Conservation (phyloP, 2,797 vertebrate species). For the Periophthalmus magnuspinnatus region DNA sequence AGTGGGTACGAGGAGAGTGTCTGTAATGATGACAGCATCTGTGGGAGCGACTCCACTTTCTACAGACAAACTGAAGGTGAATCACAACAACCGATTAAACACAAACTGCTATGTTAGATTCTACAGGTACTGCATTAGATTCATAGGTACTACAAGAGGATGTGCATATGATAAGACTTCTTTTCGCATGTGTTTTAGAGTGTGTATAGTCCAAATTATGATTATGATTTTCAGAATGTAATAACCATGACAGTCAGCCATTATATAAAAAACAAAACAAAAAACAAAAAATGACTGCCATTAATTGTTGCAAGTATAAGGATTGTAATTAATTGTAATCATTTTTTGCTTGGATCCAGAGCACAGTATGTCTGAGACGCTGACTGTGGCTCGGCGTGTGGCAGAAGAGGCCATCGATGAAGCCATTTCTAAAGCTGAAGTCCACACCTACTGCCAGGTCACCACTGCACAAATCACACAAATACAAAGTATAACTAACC, state of each 20-base stretch:
- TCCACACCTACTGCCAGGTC: conserved; percentile 85
- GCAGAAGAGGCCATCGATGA: conserved; percentile 96
- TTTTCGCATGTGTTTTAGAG: too few species aligned
- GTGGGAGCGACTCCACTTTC: conserved; percentile 89
- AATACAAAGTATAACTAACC: not conserved
- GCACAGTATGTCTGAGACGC: conserved; percentile 91
- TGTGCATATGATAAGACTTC: too few species aligned
- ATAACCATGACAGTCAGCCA: too few species aligned
- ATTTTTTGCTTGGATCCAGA: conserved; percentile 71
- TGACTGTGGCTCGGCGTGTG: conserved; percentile 89
- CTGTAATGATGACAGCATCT: conserved; percentile 84
- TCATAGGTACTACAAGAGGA: too few species aligned
- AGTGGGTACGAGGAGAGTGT: conserved; percentile 84
- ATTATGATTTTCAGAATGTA: too few species aligned
- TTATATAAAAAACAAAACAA: too few species aligned
- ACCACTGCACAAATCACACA: conserved; percentile 9
- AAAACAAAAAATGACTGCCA: too few species aligned
- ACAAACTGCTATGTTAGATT: too few species aligned
- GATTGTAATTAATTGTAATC: not conserved
- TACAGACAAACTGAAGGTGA: conserved; percentile 90
- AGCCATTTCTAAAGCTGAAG: conserved; percentile 91
- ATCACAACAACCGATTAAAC: not conserved
- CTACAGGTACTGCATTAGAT: too few species aligned
- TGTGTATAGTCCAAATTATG: too few species aligned
- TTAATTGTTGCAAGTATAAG: not conserved